These are phyloP conservation scores for Toxotes chatareus DNA, from an alignment of 2,113 vertebrate species.

Conservation along the genomic window DNA sequence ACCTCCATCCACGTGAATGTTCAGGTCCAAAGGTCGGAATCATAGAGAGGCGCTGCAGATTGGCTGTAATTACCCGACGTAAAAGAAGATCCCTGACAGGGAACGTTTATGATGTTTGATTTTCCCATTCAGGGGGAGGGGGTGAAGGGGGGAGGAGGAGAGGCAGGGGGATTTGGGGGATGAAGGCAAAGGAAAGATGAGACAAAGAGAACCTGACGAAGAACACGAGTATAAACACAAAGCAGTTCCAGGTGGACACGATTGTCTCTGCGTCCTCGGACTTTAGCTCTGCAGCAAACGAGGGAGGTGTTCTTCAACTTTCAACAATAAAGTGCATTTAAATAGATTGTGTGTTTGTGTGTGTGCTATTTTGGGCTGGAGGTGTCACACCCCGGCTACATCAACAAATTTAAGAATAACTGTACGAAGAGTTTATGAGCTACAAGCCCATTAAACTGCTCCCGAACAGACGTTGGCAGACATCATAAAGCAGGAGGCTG, in stretches of 20 bases:
- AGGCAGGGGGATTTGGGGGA: background rate
- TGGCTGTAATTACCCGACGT: constrained; percentile 37
- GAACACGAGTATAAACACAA: background rate
- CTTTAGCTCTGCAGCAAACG: background rate
- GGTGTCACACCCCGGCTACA: constrained; percentile 22
- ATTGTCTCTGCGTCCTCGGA: no score
- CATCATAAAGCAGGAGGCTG: constrained; percentile 6
- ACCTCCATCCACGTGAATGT: background rate
- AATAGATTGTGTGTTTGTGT: constrained; percentile 17
- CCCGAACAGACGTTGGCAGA: background rate
- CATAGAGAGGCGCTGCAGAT: background rate
- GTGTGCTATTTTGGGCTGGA: background rate
- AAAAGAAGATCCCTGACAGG: constrained; percentile 36
- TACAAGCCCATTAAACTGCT: constrained; percentile 25
- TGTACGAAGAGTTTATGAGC: background rate
- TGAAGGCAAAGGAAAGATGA: background rate
- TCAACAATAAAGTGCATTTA: constrained; percentile 3
- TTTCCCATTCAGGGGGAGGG: constrained; percentile 34
- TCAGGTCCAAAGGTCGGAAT: constrained; percentile 6
- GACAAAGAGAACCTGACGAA: background rate
- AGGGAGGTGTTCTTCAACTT: constrained; percentile 7
- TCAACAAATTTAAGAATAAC: background rate
- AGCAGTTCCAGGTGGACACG: background rate
- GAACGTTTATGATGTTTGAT: constrained; percentile 65
- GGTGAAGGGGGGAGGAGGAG: no score